Evolutionary conservation across 2,113 vertebrate species (phyloP).

Genomic region (Amphilophus citrinellus): DNA sequence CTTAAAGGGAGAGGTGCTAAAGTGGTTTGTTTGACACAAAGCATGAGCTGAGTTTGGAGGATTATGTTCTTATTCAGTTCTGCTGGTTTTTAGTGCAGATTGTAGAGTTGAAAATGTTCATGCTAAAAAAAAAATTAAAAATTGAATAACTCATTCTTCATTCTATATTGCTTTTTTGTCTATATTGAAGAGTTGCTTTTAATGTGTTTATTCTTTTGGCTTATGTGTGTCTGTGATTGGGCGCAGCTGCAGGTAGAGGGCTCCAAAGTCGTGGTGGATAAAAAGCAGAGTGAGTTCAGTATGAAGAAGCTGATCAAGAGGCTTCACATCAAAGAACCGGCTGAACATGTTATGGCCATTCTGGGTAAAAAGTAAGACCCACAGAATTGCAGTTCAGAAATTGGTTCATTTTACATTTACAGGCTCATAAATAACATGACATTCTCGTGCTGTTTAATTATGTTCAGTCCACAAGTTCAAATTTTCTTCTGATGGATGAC

Average conservation of each 20-base stretch:
- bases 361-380: constrained; percentile 85
- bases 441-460: background rate
- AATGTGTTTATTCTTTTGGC: background rate
- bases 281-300: constrained; percentile 81
- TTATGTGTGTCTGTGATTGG: constrained; percentile 24
- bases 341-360: constrained; percentile 85
- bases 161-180: background rate
- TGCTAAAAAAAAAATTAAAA: background rate
- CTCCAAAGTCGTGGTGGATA: constrained; percentile 62
- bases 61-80: background rate
- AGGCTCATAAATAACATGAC: background rate
- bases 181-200: background rate
- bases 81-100: background rate
- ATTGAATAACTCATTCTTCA: background rate
- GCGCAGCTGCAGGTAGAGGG: constrained; percentile 8
- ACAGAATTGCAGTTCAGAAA: background rate
- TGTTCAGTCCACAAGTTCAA: background rate
- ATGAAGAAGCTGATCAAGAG: constrained; percentile 87
- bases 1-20: background rate
- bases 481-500: background rate
- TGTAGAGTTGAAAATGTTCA: background rate
- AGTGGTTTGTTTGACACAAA: background rate
- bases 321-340: constrained; percentile 88
- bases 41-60: background rate
- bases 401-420: background rate